Base-by-base conservation (phyloP, 2,888 invertebrate species). In the Notodonta ziczac region DNA sequence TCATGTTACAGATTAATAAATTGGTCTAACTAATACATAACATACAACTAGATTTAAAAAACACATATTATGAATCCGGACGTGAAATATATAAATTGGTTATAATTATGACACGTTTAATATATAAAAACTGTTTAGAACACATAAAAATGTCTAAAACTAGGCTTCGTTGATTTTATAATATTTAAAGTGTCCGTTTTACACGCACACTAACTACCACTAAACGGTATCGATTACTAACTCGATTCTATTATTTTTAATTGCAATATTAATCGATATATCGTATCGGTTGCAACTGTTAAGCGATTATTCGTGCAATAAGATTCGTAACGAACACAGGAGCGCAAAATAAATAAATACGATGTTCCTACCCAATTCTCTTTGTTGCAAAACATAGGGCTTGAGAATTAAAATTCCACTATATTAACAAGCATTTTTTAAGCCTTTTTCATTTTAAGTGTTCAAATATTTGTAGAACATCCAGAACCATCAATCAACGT, bases 131-230 rank as follows among this genome's bases (percentile, higher is more conserved):
- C 46, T 40, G 51, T 35, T 56, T 48, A 62, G 52, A 59, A n/a
- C 51, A 10, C 52, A 63, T 56, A 65, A 65, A 68, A 61, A n/a
- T 13, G 3, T 39, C n/a, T 5, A 12, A 7, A 76, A 66, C 65
- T 72, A 58, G 73, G 70, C 64, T 77, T 59, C 69, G 72, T 70
- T 76, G 66, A 63, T 46, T 65, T 59, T 57, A 62, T 66, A 65
- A 59, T 58, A 69, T 63, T 76, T 59, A 73, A 58, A 65, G 62
- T 58, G 62, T 56, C 59, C 58, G 57, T 70, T 74, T 74, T 65
- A 60, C 73, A 74, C 76, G 73, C 73, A 65, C 53, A 64, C 35
- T 62, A 70, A 60, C 59, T 40, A 35, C 9, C 39, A 54, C 59
- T 62, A 63, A 66, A 63, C 65, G 65, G 66, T 64, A 58, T 44